Conservation (phyloP, 1,140 invertebrate species). For the Dinothrombium tinctorium region DNA sequence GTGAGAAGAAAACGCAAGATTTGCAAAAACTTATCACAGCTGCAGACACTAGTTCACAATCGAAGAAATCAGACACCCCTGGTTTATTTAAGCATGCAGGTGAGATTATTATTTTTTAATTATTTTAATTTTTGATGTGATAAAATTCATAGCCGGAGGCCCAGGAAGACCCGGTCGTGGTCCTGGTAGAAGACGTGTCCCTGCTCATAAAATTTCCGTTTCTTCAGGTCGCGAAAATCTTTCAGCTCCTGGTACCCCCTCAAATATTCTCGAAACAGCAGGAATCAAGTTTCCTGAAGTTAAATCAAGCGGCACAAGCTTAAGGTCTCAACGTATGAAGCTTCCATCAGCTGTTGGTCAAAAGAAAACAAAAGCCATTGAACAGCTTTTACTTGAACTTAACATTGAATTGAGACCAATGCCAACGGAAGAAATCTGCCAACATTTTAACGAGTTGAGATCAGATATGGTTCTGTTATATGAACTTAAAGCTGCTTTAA, state of each 20-base stretch:
- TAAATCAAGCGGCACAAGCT: conserved; percentile 61
- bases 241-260: not conserved
- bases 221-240: not conserved
- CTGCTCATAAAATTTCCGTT: not conserved
- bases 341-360: conserved; percentile 79
- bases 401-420: conserved; percentile 72
- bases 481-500: conserved; percentile 68
- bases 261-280: conserved; percentile 40
- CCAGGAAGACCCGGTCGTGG: not conserved
- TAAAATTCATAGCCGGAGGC: not conserved
- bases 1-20: conserved; percentile 92
- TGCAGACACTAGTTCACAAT: conserved; percentile 38
- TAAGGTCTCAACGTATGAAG: conserved; percentile 78
- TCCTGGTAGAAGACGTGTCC: conserved; percentile 11
- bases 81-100: not conserved
- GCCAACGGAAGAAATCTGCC: conserved; percentile 76
- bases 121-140: too few relatives aligned
- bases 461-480: conserved; percentile 86
- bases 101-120: not conserved
- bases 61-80: conserved; percentile 27
- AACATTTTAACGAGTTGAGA: conserved; percentile 82
- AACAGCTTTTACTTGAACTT: conserved; percentile 66
- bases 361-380: conserved; percentile 85
- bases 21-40: conserved; percentile 88
- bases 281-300: conserved; percentile 91